Base-by-base conservation (phyloP, 2,113 vertebrate species). In the Rhineura floridana region DNA sequence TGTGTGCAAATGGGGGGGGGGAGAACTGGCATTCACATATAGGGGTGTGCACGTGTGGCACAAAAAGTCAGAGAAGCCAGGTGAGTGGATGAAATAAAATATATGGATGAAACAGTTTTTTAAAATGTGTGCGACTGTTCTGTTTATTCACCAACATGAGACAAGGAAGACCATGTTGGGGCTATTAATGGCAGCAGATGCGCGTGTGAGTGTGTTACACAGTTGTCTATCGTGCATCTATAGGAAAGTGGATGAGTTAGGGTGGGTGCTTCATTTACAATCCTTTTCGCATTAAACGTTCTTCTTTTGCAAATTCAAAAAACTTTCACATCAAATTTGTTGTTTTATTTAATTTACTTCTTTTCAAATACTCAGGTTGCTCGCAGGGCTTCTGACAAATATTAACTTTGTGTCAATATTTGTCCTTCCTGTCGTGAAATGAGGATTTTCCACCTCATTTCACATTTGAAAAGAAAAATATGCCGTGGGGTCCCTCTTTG, bases 401-500 rank as follows among this genome's bases (percentile, higher is more conserved):
- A 96, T 95, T 97, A 97, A 96, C 93, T 96, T 96, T 96, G 87
- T 97, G 96, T 97, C 96, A 97, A 97, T 97, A 97, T 97, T 97
- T 97, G 96, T 96, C 96, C 96, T 97, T 95, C 97, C 96, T 97
- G 96, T 97, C 90, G 87, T 96, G 97, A 97, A 97, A 97, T 97
- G 96, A 97, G 96, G 97, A 97, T 97, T 97, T 97, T 97, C 97
- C 97, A 97, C 96, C 96, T 97, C 97, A 97, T 97, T 97, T 97
- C 97, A 96, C 94, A 86, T 97, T 95, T 96, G 95, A 95, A 97
- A 97, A 97, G 95, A 96, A 96, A 94, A 97, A 97, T 96, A 91
- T 0, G 93, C 96, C 93, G 1, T 95, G 91, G 94, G 95, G 95
- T 90, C 92, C 87, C 36, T 95, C 93, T 96, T 95, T 96, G 95